Conservation (phyloP, 2,113 vertebrate species). For the Raja brachyura region DNA sequence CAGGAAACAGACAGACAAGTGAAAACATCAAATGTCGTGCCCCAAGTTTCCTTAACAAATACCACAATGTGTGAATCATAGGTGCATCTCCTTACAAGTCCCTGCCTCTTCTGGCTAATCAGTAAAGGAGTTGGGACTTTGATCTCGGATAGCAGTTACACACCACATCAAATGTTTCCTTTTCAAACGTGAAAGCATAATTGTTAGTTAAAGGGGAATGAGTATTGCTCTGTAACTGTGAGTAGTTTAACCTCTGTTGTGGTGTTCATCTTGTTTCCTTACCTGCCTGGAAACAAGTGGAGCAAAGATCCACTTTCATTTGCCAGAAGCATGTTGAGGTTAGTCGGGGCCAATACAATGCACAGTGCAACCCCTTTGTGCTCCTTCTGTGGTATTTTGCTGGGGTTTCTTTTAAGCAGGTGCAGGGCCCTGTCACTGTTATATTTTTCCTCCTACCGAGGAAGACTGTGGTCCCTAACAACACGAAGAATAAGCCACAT, state of each 20-base stretch:
- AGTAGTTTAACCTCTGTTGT: slow-evolving; percentile 1
- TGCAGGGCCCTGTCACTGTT: slow-evolving; percentile 10
- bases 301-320: neutral
- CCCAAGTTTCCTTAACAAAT: neutral
- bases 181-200: neutral
- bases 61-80: neutral
- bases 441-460: neutral
- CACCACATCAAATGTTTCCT: slow-evolving; percentile 18
- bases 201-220: neutral
- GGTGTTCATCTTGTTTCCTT: neutral
- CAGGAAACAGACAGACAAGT: neutral
- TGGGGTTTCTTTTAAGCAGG: slow-evolving; percentile 2
- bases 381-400: neutral
- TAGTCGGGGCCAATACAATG: slow-evolving; percentile 11
- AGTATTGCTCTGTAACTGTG: neutral
- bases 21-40: neutral
- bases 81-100: neutral
- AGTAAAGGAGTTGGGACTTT: neutral
- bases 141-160: neutral
- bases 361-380: neutral
- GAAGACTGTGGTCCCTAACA: neutral
- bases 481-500: slow-evolving; percentile 9
- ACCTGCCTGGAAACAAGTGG: slow-evolving; percentile 9
- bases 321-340: neutral
- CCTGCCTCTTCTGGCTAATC: slow-evolving; percentile 16